These are phyloP conservation scores for Suillia variegata DNA, from an alignment of 2,888 invertebrate species.

Conservation along the genomic window DNA sequence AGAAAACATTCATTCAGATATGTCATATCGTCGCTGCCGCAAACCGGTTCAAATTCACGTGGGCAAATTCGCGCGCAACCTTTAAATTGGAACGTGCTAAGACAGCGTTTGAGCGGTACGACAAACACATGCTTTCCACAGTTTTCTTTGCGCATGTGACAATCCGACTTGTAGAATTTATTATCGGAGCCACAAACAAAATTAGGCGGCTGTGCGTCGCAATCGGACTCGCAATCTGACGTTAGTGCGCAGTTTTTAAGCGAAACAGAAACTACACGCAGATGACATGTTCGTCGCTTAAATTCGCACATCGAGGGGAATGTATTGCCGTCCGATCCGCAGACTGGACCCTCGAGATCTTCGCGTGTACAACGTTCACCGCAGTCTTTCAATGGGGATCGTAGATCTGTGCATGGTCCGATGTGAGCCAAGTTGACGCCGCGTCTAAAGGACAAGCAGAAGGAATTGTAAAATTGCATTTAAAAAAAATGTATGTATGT, in stretches of 20 bases:
- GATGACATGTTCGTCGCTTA: slow-evolving; percentile 80
- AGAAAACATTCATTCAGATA: slow-evolving; percentile 93
- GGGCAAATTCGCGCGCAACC: slow-evolving; percentile 88
- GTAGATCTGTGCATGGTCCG: slow-evolving; percentile 79
- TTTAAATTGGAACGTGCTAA: slow-evolving; percentile 82
- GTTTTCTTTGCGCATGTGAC: slow-evolving; percentile 88
- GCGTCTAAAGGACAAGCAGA: slow-evolving; percentile 66
- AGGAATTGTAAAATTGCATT: too few relatives aligned
- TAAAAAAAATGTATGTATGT: neutral
- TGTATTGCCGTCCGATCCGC: slow-evolving; percentile 88
- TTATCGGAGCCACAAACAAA: slow-evolving; percentile 91
- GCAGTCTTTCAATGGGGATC: slow-evolving; percentile 62
- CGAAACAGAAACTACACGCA: slow-evolving; percentile 83
- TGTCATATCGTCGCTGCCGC: slow-evolving; percentile 90
- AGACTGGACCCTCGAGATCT: slow-evolving; percentile 74
- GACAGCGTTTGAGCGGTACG: slow-evolving; percentile 86
- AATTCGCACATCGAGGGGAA: slow-evolving; percentile 87
- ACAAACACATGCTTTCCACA: slow-evolving; percentile 91
- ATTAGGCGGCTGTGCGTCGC: slow-evolving; percentile 66
- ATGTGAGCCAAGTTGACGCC: slow-evolving; percentile 87
- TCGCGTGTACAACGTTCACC: slow-evolving; percentile 67
- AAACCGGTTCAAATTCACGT: slow-evolving; percentile 86
- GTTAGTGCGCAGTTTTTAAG: slow-evolving; percentile 85
- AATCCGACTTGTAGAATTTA: slow-evolving; percentile 87
- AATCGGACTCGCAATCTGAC: slow-evolving; percentile 74